Evolutionary conservation across 1,140 invertebrate species (phyloP).

Genomic region (Apis florea): DNA sequence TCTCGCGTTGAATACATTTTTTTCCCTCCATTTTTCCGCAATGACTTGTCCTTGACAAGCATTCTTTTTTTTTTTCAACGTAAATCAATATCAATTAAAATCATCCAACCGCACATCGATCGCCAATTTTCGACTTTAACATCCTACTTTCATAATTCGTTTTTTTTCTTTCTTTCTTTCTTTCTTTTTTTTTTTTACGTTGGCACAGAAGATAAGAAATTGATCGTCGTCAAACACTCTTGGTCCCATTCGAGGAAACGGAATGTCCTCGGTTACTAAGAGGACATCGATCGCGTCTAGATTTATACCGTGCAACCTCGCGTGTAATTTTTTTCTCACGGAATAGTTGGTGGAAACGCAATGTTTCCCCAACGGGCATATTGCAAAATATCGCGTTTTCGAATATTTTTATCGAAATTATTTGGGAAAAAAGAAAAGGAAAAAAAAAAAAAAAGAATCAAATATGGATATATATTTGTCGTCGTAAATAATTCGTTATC

Average conservation of each 20-base stretch:
- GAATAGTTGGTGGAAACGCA: background rate
- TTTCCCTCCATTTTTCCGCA: background rate
- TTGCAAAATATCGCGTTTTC: background rate
- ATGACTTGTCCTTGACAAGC: background rate
- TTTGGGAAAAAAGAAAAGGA: background rate
- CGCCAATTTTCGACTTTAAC: background rate
- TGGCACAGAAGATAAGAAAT: background rate
- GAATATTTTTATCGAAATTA: background rate
- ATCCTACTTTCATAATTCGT: too few species aligned
- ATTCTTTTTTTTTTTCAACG: background rate
- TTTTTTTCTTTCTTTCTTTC: too few species aligned
- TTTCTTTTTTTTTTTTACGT: too few species aligned
- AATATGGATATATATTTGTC: too few species aligned
- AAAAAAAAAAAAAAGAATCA: background rate
- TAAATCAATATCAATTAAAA: conserved; percentile 14
- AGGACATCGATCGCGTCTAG: conserved; percentile 60
- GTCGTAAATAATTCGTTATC: background rate
- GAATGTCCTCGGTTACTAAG: conserved; percentile 49
- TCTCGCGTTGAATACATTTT: conserved; percentile 11
- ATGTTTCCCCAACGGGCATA: background rate
- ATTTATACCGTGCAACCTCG: conserved; percentile 60
- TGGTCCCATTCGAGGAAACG: conserved; percentile 37
- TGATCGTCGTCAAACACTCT: conserved; percentile 2
- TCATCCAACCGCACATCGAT: background rate
- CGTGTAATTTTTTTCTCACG: conserved; percentile 31